Conservation (phyloP, 2,797 vertebrate genomes). For the Decapterus maruadsi region DNA sequence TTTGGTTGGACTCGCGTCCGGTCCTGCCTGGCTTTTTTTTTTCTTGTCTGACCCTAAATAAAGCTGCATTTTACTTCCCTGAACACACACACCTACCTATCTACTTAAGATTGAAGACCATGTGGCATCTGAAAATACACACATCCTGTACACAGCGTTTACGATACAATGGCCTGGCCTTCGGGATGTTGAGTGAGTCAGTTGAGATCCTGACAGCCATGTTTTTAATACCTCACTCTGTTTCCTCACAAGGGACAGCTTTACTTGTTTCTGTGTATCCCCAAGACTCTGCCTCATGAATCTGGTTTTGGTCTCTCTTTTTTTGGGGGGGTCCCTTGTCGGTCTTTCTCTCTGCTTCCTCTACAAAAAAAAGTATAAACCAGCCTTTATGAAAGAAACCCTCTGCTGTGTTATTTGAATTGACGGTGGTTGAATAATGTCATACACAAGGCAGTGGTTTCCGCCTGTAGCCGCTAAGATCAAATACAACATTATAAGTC, state of each 20-base stretch:
- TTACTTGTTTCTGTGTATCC: conserved; percentile 56
- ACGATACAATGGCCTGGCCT: conserved; percentile 28
- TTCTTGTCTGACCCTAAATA: conserved; percentile 20
- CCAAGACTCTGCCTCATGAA: conserved; percentile 36
- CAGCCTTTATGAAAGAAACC: conserved; percentile 52
- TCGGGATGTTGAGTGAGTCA: conserved; percentile 32
- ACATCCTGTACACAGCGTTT: conserved; percentile 12
- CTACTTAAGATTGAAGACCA: conserved; percentile 37
- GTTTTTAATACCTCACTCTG: conserved; percentile 36
- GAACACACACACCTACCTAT: neutral
- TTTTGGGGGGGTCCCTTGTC: conserved; percentile 17
- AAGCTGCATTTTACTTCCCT: conserved; percentile 24
- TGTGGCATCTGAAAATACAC: conserved; percentile 40
- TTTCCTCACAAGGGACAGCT: conserved; percentile 53
- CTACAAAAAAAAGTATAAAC: conserved; percentile 46
- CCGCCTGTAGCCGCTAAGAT: conserved; percentile 55
- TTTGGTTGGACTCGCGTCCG: conserved; percentile 59
- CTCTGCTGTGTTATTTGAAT: conserved; percentile 47
- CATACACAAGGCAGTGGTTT: conserved; percentile 61
- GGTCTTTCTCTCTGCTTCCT: conserved; percentile 62
- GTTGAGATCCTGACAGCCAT: conserved; percentile 33
- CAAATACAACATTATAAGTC: conserved; percentile 67
- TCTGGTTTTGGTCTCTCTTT: conserved; percentile 24
- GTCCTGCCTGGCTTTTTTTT: neutral
- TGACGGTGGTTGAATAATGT: conserved; percentile 71